These are phyloP conservation scores for Laterallus jamaicensis DNA, from an alignment of 2,113 vertebrate genomes.

Conservation along the genomic window DNA sequence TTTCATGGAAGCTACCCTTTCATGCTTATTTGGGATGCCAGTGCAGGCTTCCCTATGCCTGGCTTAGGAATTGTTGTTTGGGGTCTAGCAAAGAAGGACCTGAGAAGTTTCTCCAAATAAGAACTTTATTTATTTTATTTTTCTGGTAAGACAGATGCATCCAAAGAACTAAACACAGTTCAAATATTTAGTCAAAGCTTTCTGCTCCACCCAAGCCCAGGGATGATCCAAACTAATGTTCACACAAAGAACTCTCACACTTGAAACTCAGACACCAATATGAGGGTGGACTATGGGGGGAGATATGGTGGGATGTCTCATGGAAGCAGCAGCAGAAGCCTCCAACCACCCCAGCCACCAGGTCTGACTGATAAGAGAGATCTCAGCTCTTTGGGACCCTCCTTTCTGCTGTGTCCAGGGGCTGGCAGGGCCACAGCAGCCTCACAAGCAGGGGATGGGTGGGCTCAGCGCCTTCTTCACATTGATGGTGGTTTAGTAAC, in stretches of 20 bases:
- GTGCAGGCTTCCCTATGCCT: neutral
- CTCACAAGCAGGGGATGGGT: neutral
- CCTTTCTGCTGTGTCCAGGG: neutral
- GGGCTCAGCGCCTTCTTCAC: neutral
- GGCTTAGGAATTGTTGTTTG: neutral
- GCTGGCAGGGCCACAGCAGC: neutral
- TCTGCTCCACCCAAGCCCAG: neutral
- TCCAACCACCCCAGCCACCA: neutral
- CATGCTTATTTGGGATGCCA: neutral
- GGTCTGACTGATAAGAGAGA: neutral
- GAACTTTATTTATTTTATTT: neutral
- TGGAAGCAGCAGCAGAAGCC: neutral
- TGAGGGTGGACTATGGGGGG: fast-evolving
- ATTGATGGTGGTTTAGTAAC: fast-evolving
- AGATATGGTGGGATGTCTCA: neutral
- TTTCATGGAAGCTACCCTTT: neutral
- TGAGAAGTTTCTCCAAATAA: neutral
- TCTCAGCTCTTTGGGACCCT: neutral
- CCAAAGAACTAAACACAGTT: neutral
- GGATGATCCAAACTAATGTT: neutral
- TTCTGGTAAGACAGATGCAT: neutral
- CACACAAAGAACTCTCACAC: fast-evolving
- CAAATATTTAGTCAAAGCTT: neutral
- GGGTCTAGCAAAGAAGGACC: neutral
- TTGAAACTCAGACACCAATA: neutral